A percentile compares a stretch with the other conserved stretches of the same genome.
phyloP scores from a whole-genome alignment of 2,797 vertebrate species.

The Prionace glauca region DNA sequence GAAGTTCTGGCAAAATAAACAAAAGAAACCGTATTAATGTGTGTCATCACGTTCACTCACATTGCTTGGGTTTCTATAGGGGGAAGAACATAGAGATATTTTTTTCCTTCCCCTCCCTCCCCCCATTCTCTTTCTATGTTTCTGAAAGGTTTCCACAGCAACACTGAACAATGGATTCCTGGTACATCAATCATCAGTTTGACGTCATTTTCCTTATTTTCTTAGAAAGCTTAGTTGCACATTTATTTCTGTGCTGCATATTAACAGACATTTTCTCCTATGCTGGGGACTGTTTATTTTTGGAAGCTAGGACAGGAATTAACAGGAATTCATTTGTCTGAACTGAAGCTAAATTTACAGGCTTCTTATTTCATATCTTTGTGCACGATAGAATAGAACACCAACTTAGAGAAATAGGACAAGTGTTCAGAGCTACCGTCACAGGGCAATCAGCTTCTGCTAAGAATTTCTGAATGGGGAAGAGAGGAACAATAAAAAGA shows the following conservation, averaged over 20 bases:
- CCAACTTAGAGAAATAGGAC: not conserved
- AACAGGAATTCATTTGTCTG: not conserved
- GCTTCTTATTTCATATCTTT: not conserved
- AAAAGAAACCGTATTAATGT: not conserved
- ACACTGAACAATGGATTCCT: not conserved
- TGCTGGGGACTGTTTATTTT: not conserved
- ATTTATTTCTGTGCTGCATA: not conserved
- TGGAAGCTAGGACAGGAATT: not conserved
- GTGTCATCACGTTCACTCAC: not conserved
- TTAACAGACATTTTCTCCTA: not conserved
- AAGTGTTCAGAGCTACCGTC: not conserved
- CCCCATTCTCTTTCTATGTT: not conserved
- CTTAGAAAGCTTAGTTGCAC: not conserved
- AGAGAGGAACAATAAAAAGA: not conserved
- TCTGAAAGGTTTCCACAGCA: not conserved
- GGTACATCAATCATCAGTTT: not conserved
- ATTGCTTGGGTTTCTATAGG: not conserved
- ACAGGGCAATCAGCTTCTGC: not conserved
- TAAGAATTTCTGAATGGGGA: not conserved
- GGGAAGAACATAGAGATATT: not conserved
- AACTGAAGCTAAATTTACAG: not conserved
- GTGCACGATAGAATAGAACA: not conserved
- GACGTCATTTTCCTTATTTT: not conserved
- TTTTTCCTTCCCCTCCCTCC: no score
- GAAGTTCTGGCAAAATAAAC: slow-evolving; percentile 54